Conservation (phyloP, 1,140 invertebrate species). For the Watersipora subatra region DNA sequence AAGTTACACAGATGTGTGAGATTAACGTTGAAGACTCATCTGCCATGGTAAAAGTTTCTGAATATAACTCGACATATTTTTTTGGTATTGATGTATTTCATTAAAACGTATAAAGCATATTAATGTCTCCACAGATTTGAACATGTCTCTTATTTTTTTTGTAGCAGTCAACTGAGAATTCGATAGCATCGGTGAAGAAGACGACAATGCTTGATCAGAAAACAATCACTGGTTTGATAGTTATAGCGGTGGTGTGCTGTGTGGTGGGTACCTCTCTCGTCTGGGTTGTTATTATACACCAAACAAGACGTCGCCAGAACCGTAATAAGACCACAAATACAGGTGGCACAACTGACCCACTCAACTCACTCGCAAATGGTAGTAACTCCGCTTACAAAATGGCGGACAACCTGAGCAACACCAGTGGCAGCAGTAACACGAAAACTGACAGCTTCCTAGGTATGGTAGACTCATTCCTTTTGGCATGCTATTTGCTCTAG, state of each 20-base stretch:
- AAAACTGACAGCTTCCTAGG: neutral
- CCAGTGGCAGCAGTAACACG: neutral
- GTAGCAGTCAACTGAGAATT: too few species aligned
- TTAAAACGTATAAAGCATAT: too few species aligned
- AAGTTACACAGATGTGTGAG: neutral
- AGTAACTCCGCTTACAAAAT: neutral
- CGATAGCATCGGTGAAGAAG: neutral
- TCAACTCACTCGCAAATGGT: neutral
- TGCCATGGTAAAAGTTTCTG: too few species aligned
- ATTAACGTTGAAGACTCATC: neutral
- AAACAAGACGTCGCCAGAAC: constrained; percentile 43
- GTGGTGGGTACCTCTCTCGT: constrained; percentile 73
- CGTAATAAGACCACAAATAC: neutral
- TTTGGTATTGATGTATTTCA: too few species aligned
- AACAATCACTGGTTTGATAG: constrained; percentile 66
- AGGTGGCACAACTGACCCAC: neutral
- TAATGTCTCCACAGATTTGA: too few species aligned
- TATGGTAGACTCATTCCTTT: too few species aligned
- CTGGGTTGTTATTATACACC: constrained; percentile 83
- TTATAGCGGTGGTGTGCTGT: constrained; percentile 76
- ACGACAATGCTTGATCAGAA: constrained; percentile 44
- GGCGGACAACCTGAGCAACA: neutral
- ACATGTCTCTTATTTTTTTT: too few species aligned
- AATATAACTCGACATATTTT: too few species aligned
- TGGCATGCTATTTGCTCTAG: too few species aligned